These are phyloP conservation scores for Proisotoma minuta DNA, from an alignment of 2,888 invertebrate genomes.

Conservation along the genomic window DNA sequence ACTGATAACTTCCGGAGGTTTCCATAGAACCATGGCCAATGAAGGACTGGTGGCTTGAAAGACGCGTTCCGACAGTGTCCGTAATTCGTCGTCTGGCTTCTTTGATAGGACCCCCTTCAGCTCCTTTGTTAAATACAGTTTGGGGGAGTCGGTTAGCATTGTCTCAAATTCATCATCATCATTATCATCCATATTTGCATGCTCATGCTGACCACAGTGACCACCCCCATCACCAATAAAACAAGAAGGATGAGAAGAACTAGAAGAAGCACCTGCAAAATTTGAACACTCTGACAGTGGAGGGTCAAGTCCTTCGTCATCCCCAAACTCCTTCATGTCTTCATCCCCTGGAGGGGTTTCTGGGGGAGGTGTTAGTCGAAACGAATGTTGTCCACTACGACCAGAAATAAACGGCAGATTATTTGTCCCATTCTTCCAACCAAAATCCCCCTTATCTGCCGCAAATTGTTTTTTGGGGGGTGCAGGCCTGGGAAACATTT, in stretches of 20 bases:
- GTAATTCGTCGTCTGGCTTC: constrained; percentile 27
- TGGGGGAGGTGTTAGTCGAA: too few relatives aligned
- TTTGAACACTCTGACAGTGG: too few relatives aligned
- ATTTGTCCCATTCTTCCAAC: too few relatives aligned
- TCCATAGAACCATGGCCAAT: constrained; percentile 36
- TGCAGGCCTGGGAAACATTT: too few relatives aligned
- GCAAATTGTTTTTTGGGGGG: too few relatives aligned
- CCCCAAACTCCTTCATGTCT: neutral
- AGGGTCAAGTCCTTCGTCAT: constrained; percentile 4
- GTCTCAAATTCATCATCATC: neutral
- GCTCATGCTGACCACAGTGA: neutral
- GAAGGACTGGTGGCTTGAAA: constrained; percentile 19
- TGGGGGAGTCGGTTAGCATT: neutral
- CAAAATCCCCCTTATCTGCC: too few relatives aligned
- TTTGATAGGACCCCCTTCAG: constrained; percentile 27
- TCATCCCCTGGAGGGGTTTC: neutral
- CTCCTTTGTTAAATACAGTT: constrained; percentile 35
- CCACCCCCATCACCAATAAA: neutral
- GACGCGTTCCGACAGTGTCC: constrained; percentile 19
- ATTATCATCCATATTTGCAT: neutral
- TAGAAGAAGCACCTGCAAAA: too few relatives aligned
- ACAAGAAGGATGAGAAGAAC: too few relatives aligned
- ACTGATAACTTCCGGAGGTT: constrained; percentile 19
- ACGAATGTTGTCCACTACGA: too few relatives aligned
- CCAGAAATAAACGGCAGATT: too few relatives aligned